Base-by-base conservation (phyloP, 2,113 vertebrate species). In the Malurus elegans region DNA sequence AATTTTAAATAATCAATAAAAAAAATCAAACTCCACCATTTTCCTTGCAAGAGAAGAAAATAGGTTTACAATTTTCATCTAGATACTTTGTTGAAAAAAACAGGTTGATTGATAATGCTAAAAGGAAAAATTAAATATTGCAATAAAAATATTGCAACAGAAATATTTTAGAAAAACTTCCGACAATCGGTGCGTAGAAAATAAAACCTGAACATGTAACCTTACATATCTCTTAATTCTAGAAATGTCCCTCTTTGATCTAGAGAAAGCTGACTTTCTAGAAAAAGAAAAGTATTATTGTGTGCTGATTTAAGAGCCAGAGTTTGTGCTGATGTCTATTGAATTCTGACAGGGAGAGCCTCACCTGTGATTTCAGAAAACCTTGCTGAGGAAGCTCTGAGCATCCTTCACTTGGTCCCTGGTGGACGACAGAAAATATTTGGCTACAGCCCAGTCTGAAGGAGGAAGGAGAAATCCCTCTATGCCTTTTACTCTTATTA, bases 391-490 rank as follows among this genome's bases (percentile, higher is more conserved):
- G 62, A 90, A 65, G 10, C 10, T 13, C 58, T 75, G 42, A 75
- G 12, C 54, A n/a, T 75, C 71, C 58, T 88, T 88, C 66, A n/a
- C n/a, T 56, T 32, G 18, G 36, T 82, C 57, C 9, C 36, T 40
- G 19, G 32, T 40, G 42, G 44, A 75, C 82, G 23, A 51, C 40
- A 60, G 38, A 86, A 94, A 93, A 72, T 78, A 67, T 48, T 71
- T 36, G 8, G 18, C 66, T 85, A 82, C 48, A 91, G 5, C 17
- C 85, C 29, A 45, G 12, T 45, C 23, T 85, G 57, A 94, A 86
- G 24, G 11, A 70, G 21, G 21, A 84, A 60, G 40, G 19, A 79
- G 19, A 79, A 94, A 18, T 44, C 12, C 75, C 57, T 72, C 79
- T 42, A 9, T 57, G 10, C 44, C 24, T 48, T 91, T 92, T 66